Evolutionary conservation across 92 coral and sea anemone genomes (phyloP).

Genomic region (Micromussa lordhowensis): DNA sequence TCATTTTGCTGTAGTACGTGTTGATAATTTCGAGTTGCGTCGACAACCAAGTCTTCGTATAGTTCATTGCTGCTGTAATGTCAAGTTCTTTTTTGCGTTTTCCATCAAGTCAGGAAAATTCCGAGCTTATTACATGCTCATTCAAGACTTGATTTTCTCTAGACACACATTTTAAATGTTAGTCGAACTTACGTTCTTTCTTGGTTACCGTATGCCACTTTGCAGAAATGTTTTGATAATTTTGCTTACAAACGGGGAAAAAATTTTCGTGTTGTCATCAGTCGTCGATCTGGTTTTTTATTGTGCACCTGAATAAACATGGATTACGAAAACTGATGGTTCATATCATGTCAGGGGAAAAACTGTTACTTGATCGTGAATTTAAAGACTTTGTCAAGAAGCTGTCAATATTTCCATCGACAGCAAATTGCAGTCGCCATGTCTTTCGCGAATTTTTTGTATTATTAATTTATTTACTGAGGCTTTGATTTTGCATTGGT

Average conservation of each 20-base stretch:
- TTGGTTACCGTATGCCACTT: constrained; percentile 1
- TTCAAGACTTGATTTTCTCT: neutral
- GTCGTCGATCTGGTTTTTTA: neutral
- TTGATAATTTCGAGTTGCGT: neutral
- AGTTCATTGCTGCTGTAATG: neutral
- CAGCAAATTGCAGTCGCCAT: constrained; percentile 26
- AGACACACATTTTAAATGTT: neutral
- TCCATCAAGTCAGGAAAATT: neutral
- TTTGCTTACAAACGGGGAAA: constrained; percentile 20
- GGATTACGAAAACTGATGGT: neutral
- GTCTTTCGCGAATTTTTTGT: constrained; percentile 31
- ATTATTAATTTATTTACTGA: constrained; percentile 73
- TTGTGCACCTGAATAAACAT: constrained; percentile 1
- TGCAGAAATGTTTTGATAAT: constrained; percentile 17
- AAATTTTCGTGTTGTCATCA: constrained; percentile 5
- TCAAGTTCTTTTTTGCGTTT: neutral
- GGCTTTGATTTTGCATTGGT: constrained; percentile 62
- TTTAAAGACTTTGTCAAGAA: constrained; percentile 11
- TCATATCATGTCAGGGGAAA: neutral
- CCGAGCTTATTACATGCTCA: neutral
- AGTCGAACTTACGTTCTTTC: neutral
- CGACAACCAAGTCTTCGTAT: neutral
- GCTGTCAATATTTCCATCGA: constrained; percentile 17
- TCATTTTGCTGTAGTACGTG: neutral
- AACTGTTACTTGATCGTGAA: constrained; percentile 14